phyloP scores from a whole-genome alignment of 2,113 vertebrate genomes.

The Echinops telfairi region DNA sequence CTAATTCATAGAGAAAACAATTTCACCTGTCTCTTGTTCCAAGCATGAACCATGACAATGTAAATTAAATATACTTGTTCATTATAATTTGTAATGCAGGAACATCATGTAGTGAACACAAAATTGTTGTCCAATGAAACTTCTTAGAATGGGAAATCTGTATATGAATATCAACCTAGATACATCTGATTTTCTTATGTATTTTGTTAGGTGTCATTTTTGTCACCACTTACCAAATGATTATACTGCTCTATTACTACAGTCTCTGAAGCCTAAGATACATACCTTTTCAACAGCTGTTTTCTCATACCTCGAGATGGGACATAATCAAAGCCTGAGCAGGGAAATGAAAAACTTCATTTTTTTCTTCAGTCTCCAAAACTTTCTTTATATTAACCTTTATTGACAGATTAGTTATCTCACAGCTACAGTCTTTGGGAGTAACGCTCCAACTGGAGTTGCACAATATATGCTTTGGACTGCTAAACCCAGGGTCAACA shows the following conservation, averaged over 20 bases:
- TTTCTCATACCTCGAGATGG: slow-evolving; percentile 9
- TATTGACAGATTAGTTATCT: neutral
- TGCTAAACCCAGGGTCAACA: too few relatives aligned
- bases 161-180: slow-evolving; percentile 18
- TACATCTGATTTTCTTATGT: neutral
- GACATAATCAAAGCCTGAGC: slow-evolving; percentile 27
- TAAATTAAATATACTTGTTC: neutral
- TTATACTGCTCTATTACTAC: slow-evolving; percentile 50
- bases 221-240: slow-evolving; percentile 31
- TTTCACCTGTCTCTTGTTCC: neutral
- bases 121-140: slow-evolving; percentile 5
- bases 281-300: neutral
- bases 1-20: slow-evolving; percentile 25
- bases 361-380: too few relatives aligned
- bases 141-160: slow-evolving; percentile 17
- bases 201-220: slow-evolving; percentile 50
- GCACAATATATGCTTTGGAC: neutral
- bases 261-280: slow-evolving; percentile 7
- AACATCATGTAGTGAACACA: neutral
- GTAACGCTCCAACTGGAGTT: slow-evolving; percentile 31
- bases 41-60: neutral
- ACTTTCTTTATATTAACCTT: slow-evolving; percentile 41
- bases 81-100: neutral
- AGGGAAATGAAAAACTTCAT: neutral
- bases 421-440: neutral